Base-by-base conservation (phyloP, 2,113 vertebrate species). In the Hippopotamus amphibius region DNA sequence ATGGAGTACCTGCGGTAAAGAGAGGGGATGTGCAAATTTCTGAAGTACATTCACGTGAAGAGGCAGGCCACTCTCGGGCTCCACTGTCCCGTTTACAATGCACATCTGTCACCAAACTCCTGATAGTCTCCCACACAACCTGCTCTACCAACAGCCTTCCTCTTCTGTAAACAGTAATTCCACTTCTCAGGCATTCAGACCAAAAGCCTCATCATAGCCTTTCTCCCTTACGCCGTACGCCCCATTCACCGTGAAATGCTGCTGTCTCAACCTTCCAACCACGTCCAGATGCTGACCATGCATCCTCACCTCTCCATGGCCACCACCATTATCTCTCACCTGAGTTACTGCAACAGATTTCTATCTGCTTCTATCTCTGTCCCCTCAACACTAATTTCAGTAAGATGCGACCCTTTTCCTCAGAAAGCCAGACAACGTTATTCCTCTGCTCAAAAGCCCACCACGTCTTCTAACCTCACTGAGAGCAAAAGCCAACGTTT, bases 201-300 rank as follows among this genome's bases (percentile, higher is more conserved):
- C 48, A 21, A 72, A 82, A 71, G 59, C 11, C 15, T 43, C 43
- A 33, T 65, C 43, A 33, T 0, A 0, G 30, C n/a, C 15, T 59
- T 43, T 55, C 26, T 95, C 55, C 41, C 41, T 82, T 86, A 82
- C 5, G 46, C n/a, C 28, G 66, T 2, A 61, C 28, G 53, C 13
- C 46, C 48, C 81, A 37, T 28, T 89, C 50, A 57, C 28, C 30
- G 77, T n/a, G 41, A 97, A 94, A 93, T 66, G 59, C 41, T 72
- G 22, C 8, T 46, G 14, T 65, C 53, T 57, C 66, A 41, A 57
- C 19, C 26, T 93, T 80, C 87, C 61, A 86, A 24, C 41, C 2
- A 46, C 0, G 13, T 41, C 53, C 85, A 89, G 69, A 72, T 57
- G 12, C 55, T 74, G 63, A 57, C 41, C 80, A 77, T 9, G 81